Base-by-base conservation (phyloP, 2,888 invertebrate genomes). In the Glyphotaelius pellucidus region DNA sequence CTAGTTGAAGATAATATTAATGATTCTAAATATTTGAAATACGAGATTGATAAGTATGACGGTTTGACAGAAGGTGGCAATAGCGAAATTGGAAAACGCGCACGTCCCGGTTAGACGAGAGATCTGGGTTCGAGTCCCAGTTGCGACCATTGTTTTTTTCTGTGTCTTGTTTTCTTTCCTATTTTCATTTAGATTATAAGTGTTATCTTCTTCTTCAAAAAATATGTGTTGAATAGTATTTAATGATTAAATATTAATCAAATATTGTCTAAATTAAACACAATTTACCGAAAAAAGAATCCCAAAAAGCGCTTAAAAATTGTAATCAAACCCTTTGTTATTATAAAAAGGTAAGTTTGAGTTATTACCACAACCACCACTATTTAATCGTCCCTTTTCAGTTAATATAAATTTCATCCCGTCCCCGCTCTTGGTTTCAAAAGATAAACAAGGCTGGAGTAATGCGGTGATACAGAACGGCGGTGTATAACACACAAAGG, bases 401-500 rank as follows among this genome's bases (percentile, higher is more conserved):
- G 25, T 25, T 67, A 25, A 67, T 25, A 67, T 67, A 25, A 25
- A 67, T 25, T 67, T 25, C 19, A n/a, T 67, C 7, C 67, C 67
- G n/a, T n/a, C 67, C 67, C 25, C 9, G 67, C 25, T 25, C 25
- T 7, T 67, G 25, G 25, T 67, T 67, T 67, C 67, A 67, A 67
- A 67, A 67, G 67, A 67, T 67, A 67, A 67, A 67, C 67, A 67
- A 25, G 67, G 25, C 67, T 67, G 25, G 25, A 67, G 67, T 67
- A 67, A 67, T 67, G n/a, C 9, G 31, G 79, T 38, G 35, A 31
- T 89, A 87, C 42, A 79, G 88, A 35, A 80, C 35, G 35, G 32
- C 35, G 14, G 88, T 32, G 35, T 35, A 89, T 79, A 67, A 89
- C 35, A 89, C 25, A 89, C 88, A 89, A 89, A 89, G 88, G 86